Conservation (phyloP, 2,888 invertebrate genomes). For the Dynastes tityus region DNA sequence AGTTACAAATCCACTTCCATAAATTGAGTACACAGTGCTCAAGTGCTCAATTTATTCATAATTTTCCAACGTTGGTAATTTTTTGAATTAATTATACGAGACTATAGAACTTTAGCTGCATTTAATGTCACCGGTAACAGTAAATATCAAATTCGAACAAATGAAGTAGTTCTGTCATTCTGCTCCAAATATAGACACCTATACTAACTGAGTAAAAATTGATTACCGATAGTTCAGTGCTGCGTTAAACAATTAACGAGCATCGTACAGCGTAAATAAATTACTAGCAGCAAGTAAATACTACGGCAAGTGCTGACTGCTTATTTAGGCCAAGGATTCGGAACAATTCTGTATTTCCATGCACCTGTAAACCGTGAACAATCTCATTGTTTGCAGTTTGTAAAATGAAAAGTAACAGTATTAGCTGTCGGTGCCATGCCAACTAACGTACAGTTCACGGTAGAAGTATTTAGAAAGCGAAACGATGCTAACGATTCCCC, state of each 20-base stretch:
- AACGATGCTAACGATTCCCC: not conserved
- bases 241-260: too few species aligned
- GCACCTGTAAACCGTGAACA: slow-evolving; percentile 13
- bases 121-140: too few species aligned
- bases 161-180: too few species aligned
- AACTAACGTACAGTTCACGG: not conserved
- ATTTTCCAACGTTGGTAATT: too few species aligned
- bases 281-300: not conserved
- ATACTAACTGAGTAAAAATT: not conserved
- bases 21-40: too few species aligned
- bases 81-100: too few species aligned
- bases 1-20: too few species aligned
- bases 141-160: too few species aligned
- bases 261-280: too few species aligned
- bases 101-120: too few species aligned
- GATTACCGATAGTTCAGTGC: not conserved
- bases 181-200: not conserved
- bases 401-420: not conserved
- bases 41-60: too few species aligned
- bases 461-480: slow-evolving; percentile 33
- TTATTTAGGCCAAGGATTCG: slow-evolving; percentile 26
- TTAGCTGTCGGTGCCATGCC: not conserved
- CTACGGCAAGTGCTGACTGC: not conserved
- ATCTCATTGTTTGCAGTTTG: slow-evolving; percentile 26
- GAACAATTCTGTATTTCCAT: slow-evolving; percentile 5